Percentiles rank a stretch among this genome's conserved stretches.
Evolutionary conservation across 35 echinoderm and acorn worm species (phyloP).

Genomic region (Patiria miniata): DNA sequence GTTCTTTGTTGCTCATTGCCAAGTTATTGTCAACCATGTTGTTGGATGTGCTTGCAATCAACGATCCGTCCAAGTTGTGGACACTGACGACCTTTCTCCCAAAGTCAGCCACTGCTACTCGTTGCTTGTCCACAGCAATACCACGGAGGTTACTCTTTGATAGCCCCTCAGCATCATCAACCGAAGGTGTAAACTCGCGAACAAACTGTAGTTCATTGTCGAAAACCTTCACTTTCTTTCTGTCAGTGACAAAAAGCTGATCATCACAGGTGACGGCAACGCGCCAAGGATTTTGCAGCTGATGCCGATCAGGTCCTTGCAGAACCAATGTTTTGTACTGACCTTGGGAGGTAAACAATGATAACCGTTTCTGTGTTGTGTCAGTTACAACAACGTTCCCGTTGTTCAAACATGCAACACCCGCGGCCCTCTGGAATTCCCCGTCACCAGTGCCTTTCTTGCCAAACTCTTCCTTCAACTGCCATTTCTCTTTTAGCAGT

Average conservation of each 20-base stretch:
- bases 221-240: constrained; percentile 9
- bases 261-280: constrained; percentile 24
- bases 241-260: constrained; percentile 11
- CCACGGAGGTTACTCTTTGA: neutral
- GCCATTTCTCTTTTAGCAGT: no score
- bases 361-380: neutral
- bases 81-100: neutral
- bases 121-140: neutral
- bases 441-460: no score
- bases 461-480: no score
- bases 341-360: no score
- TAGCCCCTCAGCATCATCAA: neutral
- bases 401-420: no score
- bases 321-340: no score
- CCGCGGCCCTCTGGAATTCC: constrained; percentile 9
- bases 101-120: neutral
- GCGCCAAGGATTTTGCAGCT: neutral
- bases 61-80: neutral
- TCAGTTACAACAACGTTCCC: no score
- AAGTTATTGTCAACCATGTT: neutral
- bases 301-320: neutral
- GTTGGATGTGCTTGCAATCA: neutral
- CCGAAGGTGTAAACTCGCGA: neutral
- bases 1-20: neutral
- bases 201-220: neutral